phyloP scores from a whole-genome alignment of 2,888 invertebrate species.

The Epicampocera succincta region DNA sequence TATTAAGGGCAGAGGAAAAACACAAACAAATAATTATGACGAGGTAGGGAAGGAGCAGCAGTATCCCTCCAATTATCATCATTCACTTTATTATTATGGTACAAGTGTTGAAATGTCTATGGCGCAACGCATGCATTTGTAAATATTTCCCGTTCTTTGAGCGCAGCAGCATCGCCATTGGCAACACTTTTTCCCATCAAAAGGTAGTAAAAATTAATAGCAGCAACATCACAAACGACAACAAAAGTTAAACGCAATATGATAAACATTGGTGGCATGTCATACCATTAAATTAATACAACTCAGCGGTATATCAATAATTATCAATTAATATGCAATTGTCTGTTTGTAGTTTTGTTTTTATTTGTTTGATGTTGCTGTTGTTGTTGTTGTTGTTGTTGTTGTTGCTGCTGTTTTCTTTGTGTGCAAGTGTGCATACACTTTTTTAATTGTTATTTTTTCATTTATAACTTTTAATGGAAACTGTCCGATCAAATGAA shows the following conservation, averaged over 20 bases:
- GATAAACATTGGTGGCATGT: constrained; percentile 65
- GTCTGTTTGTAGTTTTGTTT: constrained; percentile 48
- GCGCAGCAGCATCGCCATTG: constrained; percentile 37
- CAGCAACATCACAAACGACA: constrained; percentile 51
- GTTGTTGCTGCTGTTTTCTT: background rate
- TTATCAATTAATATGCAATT: constrained; percentile 69
- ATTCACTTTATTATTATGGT: background rate
- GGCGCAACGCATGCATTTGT: background rate
- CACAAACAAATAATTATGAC: no score
- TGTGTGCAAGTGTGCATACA: background rate
- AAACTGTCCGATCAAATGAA: constrained; percentile 22
- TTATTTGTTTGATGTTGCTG: constrained; percentile 15
- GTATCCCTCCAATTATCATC: constrained; percentile 13
- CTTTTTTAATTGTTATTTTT: constrained; percentile 49
- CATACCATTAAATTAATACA: constrained; percentile 67
- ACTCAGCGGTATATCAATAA: constrained; percentile 69
- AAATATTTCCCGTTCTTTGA: constrained; percentile 1
- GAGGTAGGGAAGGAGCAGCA: background rate
- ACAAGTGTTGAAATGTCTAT: constrained; percentile 17
- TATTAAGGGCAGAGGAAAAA: background rate
- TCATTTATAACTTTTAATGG: constrained; percentile 60
- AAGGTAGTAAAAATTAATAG: constrained; percentile 45
- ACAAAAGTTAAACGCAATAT: constrained; percentile 53
- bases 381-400: background rate
- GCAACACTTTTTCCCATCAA: constrained; percentile 52